These are phyloP conservation scores for Myopa testacea DNA, from an alignment of 2,888 invertebrate species.

Conservation along the genomic window DNA sequence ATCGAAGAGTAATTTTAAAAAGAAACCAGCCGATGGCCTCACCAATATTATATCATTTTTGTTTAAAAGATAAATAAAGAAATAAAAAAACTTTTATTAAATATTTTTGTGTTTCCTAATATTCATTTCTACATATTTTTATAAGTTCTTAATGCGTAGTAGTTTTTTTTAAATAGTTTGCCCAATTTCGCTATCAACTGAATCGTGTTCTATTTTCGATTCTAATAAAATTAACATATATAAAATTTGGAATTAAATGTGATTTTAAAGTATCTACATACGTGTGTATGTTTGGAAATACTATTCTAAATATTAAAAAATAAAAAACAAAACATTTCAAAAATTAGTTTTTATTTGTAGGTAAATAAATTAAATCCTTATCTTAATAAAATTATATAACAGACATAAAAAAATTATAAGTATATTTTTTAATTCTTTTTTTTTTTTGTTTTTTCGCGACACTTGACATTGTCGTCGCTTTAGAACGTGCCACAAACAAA, in stretches of 20 bases:
- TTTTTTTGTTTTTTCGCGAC: neutral
- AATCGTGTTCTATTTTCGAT: constrained; percentile 1
- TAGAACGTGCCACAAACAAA: neutral
- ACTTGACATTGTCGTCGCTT: neutral
- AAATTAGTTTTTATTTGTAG: too few species aligned
- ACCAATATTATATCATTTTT: neutral
- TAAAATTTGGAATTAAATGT: neutral
- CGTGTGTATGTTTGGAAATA: too few species aligned
- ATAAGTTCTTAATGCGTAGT: constrained; percentile 1
- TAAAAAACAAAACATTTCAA: too few species aligned
- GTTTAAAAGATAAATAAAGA: neutral
- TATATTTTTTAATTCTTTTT: neutral
- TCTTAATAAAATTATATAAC: too few species aligned
- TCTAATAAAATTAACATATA: neutral
- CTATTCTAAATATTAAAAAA: too few species aligned
- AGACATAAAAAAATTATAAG: too few species aligned
- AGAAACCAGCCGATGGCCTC: too few species aligned
- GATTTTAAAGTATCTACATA: too few species aligned
- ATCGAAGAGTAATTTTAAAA: too few species aligned
- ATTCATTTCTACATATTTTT: neutral
- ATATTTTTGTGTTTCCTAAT: neutral
- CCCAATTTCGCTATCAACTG: neutral
- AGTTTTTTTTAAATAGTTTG: neutral
- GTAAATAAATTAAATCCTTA: too few species aligned
- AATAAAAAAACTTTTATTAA: too few species aligned